phyloP scores from a whole-genome alignment of 2,888 invertebrate genomes.

The Lasioglossum zephyrum region DNA sequence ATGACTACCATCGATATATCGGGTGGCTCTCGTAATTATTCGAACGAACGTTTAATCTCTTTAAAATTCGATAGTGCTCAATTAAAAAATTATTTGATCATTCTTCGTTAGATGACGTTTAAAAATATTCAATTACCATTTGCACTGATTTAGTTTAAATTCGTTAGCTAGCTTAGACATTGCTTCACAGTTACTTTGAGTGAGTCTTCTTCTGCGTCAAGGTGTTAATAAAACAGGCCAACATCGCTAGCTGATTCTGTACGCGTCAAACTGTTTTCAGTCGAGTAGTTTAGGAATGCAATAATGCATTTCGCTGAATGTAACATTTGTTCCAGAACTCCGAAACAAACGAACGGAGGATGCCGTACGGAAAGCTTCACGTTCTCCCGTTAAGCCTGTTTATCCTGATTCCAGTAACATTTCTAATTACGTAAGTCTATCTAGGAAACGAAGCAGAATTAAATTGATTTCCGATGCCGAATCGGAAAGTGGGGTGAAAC shows the following conservation, averaged over 20 bases:
- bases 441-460: neutral
- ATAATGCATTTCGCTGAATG: conserved; percentile 20
- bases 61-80: neutral
- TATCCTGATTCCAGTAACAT: conserved; percentile 82
- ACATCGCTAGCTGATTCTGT: neutral
- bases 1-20: neutral
- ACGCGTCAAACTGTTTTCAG: neutral
- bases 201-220: neutral
- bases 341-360: conserved; percentile 47
- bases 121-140: no score
- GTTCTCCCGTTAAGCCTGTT: conserved; percentile 81
- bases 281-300: neutral
- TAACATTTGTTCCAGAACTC: conserved; percentile 45
- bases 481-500: neutral
- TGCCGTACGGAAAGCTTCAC: conserved; percentile 81
- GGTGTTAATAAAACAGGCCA: neutral
- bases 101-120: neutral
- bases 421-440: conserved; percentile 82
- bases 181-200: no score
- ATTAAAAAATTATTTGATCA: neutral
- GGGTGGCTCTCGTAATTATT: neutral
- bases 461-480: neutral
- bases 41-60: neutral
- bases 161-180: neutral
- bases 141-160: neutral